Conservation (phyloP, 2,113 vertebrate species). For the Urocynchramus pylzowi region DNA sequence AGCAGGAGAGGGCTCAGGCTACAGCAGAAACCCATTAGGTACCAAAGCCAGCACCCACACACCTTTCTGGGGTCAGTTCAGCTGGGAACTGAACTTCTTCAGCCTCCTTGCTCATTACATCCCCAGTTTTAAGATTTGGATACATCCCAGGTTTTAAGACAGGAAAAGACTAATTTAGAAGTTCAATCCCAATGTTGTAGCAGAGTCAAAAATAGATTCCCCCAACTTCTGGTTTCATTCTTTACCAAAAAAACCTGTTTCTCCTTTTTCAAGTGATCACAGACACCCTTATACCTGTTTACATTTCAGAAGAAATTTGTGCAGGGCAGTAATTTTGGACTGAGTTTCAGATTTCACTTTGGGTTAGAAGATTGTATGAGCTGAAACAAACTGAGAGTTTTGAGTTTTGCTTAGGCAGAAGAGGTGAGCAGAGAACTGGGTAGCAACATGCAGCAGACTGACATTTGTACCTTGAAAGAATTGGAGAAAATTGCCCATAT, state of each 20-base stretch:
- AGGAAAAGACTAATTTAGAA: background rate
- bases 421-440: background rate
- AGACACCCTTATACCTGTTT: background rate
- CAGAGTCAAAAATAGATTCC: background rate
- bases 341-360: background rate
- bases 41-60: background rate
- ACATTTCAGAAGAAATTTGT: background rate
- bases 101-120: background rate
- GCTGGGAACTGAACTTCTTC: background rate
- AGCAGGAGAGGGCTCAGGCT: constrained; percentile 56
- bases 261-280: background rate
- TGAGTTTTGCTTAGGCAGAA: background rate
- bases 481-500: background rate
- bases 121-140: no score
- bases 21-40: constrained; percentile 88
- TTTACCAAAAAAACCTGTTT: background rate
- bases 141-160: background rate
- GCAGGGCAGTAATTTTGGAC: background rate
- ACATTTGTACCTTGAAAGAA: background rate
- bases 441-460: background rate
- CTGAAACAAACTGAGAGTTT: background rate
- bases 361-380: background rate
- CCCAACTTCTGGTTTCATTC: background rate
- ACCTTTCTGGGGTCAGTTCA: background rate
- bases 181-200: background rate